Conservation (phyloP, 2,113 vertebrate species). For the Carassius carassius region DNA sequence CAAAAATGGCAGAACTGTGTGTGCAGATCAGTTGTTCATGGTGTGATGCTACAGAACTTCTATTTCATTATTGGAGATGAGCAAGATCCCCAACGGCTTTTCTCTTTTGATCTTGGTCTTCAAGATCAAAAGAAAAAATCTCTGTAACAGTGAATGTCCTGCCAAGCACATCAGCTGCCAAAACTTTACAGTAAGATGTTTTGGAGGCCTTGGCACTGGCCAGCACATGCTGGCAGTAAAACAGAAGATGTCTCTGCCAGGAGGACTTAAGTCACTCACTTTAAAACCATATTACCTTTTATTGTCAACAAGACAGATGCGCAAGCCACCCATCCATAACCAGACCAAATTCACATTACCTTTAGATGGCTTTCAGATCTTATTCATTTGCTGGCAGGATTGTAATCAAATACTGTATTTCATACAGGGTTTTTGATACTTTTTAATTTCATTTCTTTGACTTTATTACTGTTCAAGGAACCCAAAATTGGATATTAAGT, state of each 20-base stretch:
- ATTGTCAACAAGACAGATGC: background rate
- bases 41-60: constrained; percentile 63
- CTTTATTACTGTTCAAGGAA: too few relatives aligned
- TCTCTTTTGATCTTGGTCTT: constrained; percentile 66
- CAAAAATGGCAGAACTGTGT: constrained; percentile 39
- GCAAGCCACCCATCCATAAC: constrained; percentile 24
- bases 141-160: constrained; percentile 40
- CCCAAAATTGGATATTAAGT: too few relatives aligned
- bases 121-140: background rate
- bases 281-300: constrained; percentile 58
- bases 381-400: too few relatives aligned
- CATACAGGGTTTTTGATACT: too few relatives aligned
- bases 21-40: constrained; percentile 61
- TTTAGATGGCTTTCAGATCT: background rate
- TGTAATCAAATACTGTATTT: too few relatives aligned
- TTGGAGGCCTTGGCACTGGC: constrained; percentile 63
- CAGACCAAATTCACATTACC: background rate
- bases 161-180: constrained; percentile 62
- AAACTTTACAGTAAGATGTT: constrained; percentile 62
- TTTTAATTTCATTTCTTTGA: too few relatives aligned
- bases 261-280: constrained; percentile 64
- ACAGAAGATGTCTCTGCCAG: constrained; percentile 67
- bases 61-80: constrained; percentile 64
- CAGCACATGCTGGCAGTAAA: constrained; percentile 53
- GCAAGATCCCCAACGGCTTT: constrained; percentile 60